Conservation (phyloP, 2,797 vertebrate genomes). For the Acanthurus lineatus region DNA sequence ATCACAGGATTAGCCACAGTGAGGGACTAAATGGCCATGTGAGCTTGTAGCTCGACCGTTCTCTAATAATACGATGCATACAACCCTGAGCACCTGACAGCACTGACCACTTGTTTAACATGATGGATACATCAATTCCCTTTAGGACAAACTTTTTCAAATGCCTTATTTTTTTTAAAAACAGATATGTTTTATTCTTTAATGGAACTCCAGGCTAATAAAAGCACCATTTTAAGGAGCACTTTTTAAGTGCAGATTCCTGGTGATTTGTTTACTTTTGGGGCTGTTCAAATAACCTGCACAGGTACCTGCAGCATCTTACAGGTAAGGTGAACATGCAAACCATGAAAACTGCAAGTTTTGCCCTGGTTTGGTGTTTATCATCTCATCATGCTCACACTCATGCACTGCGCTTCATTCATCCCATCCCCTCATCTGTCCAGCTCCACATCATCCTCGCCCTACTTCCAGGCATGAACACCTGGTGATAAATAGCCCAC, state of each 20-base stretch:
- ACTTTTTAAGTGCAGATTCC: not conserved
- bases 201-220: not conserved
- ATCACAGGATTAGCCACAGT: constrained; percentile 46
- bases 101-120: constrained; percentile 22
- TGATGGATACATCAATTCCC: not conserved
- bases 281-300: constrained; percentile 13
- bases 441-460: not conserved
- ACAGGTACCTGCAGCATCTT: not conserved
- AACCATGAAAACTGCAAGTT: constrained; percentile 1
- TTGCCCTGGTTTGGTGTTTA: constrained; percentile 26
- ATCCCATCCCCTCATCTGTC: constrained; percentile 34
- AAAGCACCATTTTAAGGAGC: constrained; percentile 15
- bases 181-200: not conserved
- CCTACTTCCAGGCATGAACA: constrained; percentile 11
- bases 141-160: not conserved
- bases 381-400: constrained; percentile 2
- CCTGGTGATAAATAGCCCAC: constrained; percentile 10
- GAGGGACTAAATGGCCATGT: constrained; percentile 34
- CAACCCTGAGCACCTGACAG: constrained; percentile 1
- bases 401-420: not conserved
- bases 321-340: constrained; percentile 1
- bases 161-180: not conserved
- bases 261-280: constrained; percentile 33
- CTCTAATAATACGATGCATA: constrained; percentile 25
- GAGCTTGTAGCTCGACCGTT: constrained; percentile 14